These are phyloP conservation scores for Tyria jacobaeae DNA, from an alignment of 2,888 invertebrate species.

Conservation along the genomic window DNA sequence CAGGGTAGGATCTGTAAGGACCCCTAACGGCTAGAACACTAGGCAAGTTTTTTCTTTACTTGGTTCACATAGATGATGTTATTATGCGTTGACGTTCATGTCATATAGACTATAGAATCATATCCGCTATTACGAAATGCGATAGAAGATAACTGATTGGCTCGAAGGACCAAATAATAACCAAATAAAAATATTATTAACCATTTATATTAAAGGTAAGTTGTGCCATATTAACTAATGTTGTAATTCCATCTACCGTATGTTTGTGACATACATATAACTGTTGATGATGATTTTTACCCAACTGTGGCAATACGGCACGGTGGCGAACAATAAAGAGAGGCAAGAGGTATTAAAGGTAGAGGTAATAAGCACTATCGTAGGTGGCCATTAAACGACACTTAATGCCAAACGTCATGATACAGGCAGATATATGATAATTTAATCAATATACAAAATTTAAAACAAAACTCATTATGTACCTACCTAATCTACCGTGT, in stretches of 20 bases:
- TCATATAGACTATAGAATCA: neutral
- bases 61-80: too few species aligned
- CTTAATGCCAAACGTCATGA: too few species aligned
- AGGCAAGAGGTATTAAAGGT: neutral
- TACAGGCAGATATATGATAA: too few species aligned
- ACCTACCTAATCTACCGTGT: too few species aligned
- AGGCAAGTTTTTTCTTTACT: neutral
- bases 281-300: conserved; percentile 16
- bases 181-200: conserved; percentile 41
- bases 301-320: neutral
- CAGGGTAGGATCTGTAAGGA: neutral
- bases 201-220: conserved; percentile 22
- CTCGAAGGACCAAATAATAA: conserved; percentile 54
- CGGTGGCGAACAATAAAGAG: neutral
- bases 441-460: too few species aligned
- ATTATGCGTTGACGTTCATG: too few species aligned
- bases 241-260: conserved; percentile 27
- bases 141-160: conserved; percentile 25
- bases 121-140: neutral
- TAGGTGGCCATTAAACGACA: too few species aligned
- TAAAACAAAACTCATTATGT: too few species aligned
- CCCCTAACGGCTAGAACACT: neutral
- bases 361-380: neutral
- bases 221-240: conserved; percentile 45
- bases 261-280: conserved; percentile 30